Evolutionary conservation across 2,888 invertebrate genomes (phyloP), one percentile per base, ranked within the genome.

Genomic region (Elmis aenea): DNA sequence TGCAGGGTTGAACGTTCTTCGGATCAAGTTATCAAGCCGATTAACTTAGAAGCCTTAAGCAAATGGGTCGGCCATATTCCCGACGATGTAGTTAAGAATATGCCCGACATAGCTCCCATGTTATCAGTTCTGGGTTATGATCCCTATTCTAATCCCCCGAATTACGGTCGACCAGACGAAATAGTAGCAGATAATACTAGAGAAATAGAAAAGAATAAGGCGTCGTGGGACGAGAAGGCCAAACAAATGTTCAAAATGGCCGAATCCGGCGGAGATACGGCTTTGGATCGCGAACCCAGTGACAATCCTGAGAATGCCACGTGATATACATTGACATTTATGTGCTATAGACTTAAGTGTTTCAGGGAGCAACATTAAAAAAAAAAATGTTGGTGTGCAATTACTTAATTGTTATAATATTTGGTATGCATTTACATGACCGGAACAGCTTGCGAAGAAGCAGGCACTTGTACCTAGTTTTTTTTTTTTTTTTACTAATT

Each of bases 21-120:
- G 46, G 96, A 97, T 75, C 97, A 97, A 77, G 95, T 99, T 57
- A 92, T 97, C 67, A 95, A 96, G 61, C 94, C 97, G 8, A 88
- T 99, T 42, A 97, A 99, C 74, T 74, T 91, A 61, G 96, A 96
- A 70, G 97, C 97, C 27, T 75, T 97, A 47, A 80, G 82, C 57
- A 91, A 90, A 72, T 92, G 91, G 92, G 90, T 89, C 51, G 90
- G 88, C 38, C 79, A 85, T 63, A 79, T 92, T 62, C 91, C 92
- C 58, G 79, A 81, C 13, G 95, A 97, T 71, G 94, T 96, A 42
- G 81, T 93, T 46, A 78, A 79, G 45, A 92, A 94, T 66, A 92
- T 94, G 91, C 84, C 86, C 9, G 83, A 85, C 55, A 80, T 95
- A 56, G 95, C 95, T 48, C 95, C 95, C 42, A 96, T 96, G 95